Base-by-base conservation (phyloP, 2,797 vertebrate genomes). In the Fringilla coelebs region DNA sequence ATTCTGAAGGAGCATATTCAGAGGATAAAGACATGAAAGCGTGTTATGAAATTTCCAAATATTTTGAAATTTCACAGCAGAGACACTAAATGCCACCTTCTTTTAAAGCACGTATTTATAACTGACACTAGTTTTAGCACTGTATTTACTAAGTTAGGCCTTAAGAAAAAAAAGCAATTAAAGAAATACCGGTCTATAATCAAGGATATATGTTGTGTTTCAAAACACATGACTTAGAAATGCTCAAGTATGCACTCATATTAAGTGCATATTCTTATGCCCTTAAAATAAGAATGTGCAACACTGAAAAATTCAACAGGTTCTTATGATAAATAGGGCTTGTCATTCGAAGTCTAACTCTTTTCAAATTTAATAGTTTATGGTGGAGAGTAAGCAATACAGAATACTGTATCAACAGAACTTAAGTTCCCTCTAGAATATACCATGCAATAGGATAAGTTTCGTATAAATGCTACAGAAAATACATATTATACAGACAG, bases 21-120 rank as follows among this genome's bases (percentile, higher is more conserved):
- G 83, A 96, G 62, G 80, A 94, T 85, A 92, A 96, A 96, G 92
- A 95, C 32, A 40, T 75, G 70, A 87, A 96, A 77, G 62, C 95
- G 94, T 63, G 74, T 85, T 95, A 96, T 86, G 65, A 89, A 83
- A 86, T 90, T 95, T 96, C 73, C 89, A 92, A 95, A 87, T 81
- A 94, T 92, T 97, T 97, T 95, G 78, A 96, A 96, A 88, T 95
- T 94, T 96, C 94, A 95, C 81, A 87, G 63, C 62, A 78, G 79
- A 96, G 55, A 95, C 51, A 77, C 67, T 38, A 49, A 96, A 90
- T 63, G 48, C 52, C 85, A 88, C 54, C n/a, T 67, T 95, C 65
- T 79, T 97, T 82, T 88, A 85, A 84, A 95, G 82, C 49, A 78
- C 36, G 41, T 51, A 91, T 96, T 96, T 95, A 90, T 90, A 95